Percentiles rank a stretch among this genome's conserved stretches.
Conservation (phyloP, 1,140 invertebrate species). For the Grapholita molesta region DNA sequence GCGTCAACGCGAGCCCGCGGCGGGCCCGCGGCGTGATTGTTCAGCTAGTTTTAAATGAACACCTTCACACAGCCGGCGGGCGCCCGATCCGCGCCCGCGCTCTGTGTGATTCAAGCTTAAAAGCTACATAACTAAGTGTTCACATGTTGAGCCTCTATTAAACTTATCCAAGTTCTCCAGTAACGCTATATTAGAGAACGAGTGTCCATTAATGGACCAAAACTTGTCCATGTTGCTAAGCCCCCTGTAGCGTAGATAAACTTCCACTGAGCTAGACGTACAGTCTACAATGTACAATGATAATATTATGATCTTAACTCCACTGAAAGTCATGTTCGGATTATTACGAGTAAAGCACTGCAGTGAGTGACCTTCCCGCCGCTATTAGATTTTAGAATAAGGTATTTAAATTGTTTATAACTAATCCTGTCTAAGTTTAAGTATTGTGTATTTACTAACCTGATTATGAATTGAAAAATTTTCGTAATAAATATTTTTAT, state of each 20-base stretch:
- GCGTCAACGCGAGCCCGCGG: too few relatives aligned
- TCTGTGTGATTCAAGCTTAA: not conserved
- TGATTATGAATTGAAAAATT: too few relatives aligned
- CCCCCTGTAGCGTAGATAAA: not conserved
- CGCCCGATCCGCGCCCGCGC: too few relatives aligned
- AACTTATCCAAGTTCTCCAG: not conserved
- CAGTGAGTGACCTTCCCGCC: not conserved
- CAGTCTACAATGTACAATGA: not conserved
- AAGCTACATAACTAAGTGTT: not conserved
- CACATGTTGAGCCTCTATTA: not conserved
- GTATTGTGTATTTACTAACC: too few relatives aligned
- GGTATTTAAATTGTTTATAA: too few relatives aligned
- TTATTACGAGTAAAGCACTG: too few relatives aligned
- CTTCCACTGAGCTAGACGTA: not conserved
- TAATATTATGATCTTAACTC: not conserved
- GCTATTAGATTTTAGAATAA: too few relatives aligned
- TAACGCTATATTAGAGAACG: not conserved
- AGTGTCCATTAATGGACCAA: not conserved
- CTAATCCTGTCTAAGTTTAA: too few relatives aligned
- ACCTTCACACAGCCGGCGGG: too few relatives aligned
- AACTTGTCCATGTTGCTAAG: not conserved
- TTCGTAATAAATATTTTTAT: too few relatives aligned
- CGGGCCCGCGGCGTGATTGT: too few relatives aligned
- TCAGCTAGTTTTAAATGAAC: too few relatives aligned
- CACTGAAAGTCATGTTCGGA: not conserved